Evolutionary conservation across 2,888 invertebrate species (phyloP), one percentile per base, ranked within the genome.

Genomic region (Limenitis camilla): DNA sequence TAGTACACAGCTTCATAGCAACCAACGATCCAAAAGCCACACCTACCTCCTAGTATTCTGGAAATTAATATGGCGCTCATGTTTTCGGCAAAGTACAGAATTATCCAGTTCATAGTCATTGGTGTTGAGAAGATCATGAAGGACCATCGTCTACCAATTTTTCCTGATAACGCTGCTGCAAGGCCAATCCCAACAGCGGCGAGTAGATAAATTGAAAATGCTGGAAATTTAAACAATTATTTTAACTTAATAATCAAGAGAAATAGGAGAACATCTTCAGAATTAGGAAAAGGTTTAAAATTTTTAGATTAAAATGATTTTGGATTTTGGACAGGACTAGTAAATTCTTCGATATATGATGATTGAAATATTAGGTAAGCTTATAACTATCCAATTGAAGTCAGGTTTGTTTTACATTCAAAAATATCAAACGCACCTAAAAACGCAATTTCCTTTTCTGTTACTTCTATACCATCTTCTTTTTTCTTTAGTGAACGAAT

Each of bases 371-470:
- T 6, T 10, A 9, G 33, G 29, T 8, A 36, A 7, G 8, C 2
- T 31, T 52, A 19, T 19, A 3, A 19, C 3, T 19, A 19, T 1
- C 19, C 19, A 3, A 19, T n/a, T n/a, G n/a, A n/a, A n/a, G n/a
- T n/a, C n/a, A n/a, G n/a, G n/a, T n/a, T n/a, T n/a, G n/a, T n/a
- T n/a, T n/a, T n/a, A n/a, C n/a, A 19, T 19, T 19, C 19, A 2
- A 19, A 19, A 19, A 19, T 19, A 19, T 1, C 3, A 19, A 19
- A 19, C 19, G 19, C 49, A 62, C 62, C 56, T 43, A 62, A 53
- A 52, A 61, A 53, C 1, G 55, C 61, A 9, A 58, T 40, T 2
- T 61, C 45, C 2, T 48, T 32, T 19, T 59, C 55, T 5, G 7
- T 53, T 4, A 61, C 11, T 0, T 10, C 2, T 0, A 55, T 50